A percentile compares a stretch with the other conserved stretches of the same genome.
Conservation (phyloP, 30 jellyfish, hydroid and myxozoan species). For the Pelagia noctiluca region DNA sequence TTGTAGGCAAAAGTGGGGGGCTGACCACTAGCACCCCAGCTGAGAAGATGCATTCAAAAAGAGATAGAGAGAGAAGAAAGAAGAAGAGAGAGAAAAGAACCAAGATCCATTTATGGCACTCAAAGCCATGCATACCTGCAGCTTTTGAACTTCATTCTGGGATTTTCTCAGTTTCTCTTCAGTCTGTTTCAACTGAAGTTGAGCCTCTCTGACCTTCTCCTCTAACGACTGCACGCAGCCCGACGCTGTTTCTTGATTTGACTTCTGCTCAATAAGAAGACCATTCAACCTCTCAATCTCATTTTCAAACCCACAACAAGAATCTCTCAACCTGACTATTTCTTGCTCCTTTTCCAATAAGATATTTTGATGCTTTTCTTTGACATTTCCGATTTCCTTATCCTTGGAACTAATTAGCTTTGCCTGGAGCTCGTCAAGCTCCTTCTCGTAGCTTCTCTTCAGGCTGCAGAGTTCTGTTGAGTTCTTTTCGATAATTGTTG, state of each 20-base stretch:
- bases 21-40: no score
- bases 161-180: conserved; percentile 11
- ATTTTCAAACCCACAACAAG: neutral
- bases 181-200: conserved; percentile 7
- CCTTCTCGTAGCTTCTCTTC: neutral
- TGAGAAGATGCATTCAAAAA: no score
- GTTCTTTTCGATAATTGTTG: neutral
- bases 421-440: neutral
- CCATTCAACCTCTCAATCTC: conserved; percentile 10
- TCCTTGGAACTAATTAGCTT: conserved; percentile 19
- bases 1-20: no score
- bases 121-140: conserved; percentile 38
- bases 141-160: conserved; percentile 24
- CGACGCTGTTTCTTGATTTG: neutral
- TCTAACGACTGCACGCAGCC: neutral
- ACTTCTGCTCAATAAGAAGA: neutral
- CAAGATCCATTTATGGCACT: no score
- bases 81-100: no score
- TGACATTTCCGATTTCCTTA: conserved; percentile 8
- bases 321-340: neutral
- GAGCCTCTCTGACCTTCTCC: neutral
- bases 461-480: neutral
- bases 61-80: no score
- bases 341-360: neutral
- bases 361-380: neutral